Conservation (phyloP, 2,888 invertebrate species). For the Adelognathus sp. region DNA sequence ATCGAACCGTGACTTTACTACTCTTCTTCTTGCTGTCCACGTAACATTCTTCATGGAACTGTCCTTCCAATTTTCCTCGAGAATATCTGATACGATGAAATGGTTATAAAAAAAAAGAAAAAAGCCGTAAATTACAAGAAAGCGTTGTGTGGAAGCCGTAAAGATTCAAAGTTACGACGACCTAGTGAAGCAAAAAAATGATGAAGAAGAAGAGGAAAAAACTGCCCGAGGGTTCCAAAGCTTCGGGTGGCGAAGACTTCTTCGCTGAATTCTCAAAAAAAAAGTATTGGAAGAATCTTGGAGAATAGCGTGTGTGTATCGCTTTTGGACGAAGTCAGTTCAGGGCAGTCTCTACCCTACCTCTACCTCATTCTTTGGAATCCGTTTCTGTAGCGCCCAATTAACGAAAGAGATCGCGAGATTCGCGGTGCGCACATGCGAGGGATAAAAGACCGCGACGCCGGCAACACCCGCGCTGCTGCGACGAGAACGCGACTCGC, state of each 20-base stretch:
- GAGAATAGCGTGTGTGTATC: conserved; percentile 37
- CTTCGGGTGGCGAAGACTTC: not conserved
- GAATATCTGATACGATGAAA: conserved; percentile 7
- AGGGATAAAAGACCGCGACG: conserved; percentile 24
- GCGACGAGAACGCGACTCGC: conserved; percentile 50
- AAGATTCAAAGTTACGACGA: conserved; percentile 18
- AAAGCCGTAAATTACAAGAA: not conserved
- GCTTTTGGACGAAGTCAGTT: conserved; percentile 11
- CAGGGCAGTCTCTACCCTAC: not conserved
- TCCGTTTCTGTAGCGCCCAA: conserved; percentile 61
- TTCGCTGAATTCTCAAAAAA: conserved; percentile 10
- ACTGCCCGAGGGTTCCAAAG: not conserved
- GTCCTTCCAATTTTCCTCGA: not conserved
- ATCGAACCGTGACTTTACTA: not conserved
- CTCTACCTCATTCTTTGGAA: conserved; percentile 16
- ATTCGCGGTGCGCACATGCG: conserved; percentile 38
- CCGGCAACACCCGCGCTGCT: conserved; percentile 56
- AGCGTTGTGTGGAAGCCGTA: not conserved
- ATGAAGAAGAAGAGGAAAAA: not conserved
- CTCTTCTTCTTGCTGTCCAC: not conserved
- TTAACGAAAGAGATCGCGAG: conserved; percentile 62
- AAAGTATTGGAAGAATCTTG: conserved; percentile 23
- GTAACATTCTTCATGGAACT: conserved; percentile 18
- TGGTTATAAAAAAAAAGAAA: not conserved
- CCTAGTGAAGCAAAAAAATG: not conserved